phyloP scores from a whole-genome alignment of 2,797 vertebrate species.

The Acanthurus tractus region DNA sequence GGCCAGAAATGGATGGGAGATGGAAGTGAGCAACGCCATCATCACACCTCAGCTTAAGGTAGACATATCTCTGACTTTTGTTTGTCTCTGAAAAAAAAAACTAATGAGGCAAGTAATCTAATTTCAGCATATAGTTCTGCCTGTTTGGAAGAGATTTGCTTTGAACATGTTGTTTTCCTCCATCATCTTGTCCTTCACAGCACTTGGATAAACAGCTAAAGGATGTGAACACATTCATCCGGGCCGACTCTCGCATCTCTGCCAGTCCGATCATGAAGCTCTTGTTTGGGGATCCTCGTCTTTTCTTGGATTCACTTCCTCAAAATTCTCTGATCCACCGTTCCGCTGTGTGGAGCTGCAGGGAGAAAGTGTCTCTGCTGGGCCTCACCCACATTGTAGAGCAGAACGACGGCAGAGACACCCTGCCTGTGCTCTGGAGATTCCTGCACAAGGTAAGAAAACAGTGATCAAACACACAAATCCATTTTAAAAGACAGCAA shows the following conservation, averaged over 20 bases:
- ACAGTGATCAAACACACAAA: background rate
- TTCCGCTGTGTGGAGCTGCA: conserved; percentile 92
- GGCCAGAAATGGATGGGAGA: conserved; percentile 92
- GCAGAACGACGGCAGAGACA: conserved; percentile 88
- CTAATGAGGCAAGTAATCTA: background rate
- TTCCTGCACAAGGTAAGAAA: conserved; percentile 91
- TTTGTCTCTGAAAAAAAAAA: background rate
- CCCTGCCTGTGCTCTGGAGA: conserved; percentile 90
- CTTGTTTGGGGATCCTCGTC: conserved; percentile 87
- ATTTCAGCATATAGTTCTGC: background rate
- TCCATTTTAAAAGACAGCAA: background rate
- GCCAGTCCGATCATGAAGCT: conserved; percentile 90
- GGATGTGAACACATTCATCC: conserved; percentile 84
- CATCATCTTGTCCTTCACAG: conserved; percentile 56
- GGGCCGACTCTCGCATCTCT: conserved; percentile 88
- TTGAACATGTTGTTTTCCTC: background rate
- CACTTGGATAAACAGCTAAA: conserved; percentile 86
- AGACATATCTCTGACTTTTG: background rate
- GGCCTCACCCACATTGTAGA: conserved; percentile 90
- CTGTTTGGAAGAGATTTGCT: background rate
- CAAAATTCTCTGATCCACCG: conserved; percentile 83
- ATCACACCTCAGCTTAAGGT: conserved; percentile 89
- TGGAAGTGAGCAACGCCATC: conserved; percentile 75
- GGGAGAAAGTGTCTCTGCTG: conserved; percentile 87
- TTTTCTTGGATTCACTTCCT: conserved; percentile 87